A percentile compares a stretch with the other conserved stretches of the same genome.
Evolutionary conservation across 2,888 invertebrate genomes (phyloP).

Genomic region (Oxystoma pomonae): DNA sequence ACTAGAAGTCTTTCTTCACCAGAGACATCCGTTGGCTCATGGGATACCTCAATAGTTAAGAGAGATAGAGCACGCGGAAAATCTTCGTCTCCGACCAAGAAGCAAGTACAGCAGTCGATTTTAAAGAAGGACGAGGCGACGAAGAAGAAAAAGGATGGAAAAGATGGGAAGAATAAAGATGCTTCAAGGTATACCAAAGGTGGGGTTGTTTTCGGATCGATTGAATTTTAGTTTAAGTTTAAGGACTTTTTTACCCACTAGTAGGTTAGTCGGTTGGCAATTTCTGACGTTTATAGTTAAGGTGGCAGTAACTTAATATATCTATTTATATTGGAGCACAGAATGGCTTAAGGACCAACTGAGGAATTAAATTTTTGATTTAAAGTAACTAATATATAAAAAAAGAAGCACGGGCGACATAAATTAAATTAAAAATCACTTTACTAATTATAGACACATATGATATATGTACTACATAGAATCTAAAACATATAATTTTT

Average conservation of each 20-base stretch:
- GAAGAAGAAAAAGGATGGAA: slow-evolving; percentile 8
- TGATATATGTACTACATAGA: too few species aligned
- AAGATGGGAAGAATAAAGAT: slow-evolving; percentile 29
- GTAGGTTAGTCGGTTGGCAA: not conserved
- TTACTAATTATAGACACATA: too few species aligned
- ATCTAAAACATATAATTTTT: too few species aligned
- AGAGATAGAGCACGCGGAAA: slow-evolving; percentile 46
- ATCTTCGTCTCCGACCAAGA: slow-evolving; percentile 52
- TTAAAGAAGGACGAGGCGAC: slow-evolving; percentile 10
- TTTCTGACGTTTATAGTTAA: too few species aligned
- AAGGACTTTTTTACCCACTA: not conserved
- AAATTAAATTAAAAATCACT: too few species aligned
- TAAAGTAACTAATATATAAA: too few species aligned
- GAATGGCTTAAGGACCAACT: too few species aligned
- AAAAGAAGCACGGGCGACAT: too few species aligned
- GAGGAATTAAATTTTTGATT: too few species aligned
- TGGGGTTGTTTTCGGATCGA: slow-evolving; percentile 22
- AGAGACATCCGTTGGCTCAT: slow-evolving; percentile 37
- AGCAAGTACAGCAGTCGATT: slow-evolving; percentile 20
- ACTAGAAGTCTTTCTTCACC: slow-evolving; percentile 59
- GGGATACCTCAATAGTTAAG: slow-evolving; percentile 44
- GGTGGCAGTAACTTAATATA: too few species aligned
- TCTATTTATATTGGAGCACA: too few species aligned
- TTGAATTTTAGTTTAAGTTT: slow-evolving; percentile 2
- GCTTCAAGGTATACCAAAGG: slow-evolving; percentile 41